Evolutionary conservation across 2,113 vertebrate species (phyloP).

Genomic region (Cnemophilus loriae): DNA sequence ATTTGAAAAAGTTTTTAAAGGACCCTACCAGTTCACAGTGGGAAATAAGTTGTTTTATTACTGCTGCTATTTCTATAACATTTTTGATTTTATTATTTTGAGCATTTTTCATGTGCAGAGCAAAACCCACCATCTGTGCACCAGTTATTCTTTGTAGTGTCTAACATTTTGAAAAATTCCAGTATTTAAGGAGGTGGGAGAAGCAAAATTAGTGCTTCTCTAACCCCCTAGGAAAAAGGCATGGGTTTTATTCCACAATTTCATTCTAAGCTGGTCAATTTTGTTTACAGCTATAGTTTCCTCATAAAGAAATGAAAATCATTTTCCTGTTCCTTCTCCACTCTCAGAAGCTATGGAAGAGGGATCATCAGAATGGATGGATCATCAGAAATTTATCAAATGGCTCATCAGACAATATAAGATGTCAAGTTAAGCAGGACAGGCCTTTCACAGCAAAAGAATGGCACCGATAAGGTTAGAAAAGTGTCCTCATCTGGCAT

Average conservation of each 20-base stretch:
- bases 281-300: not conserved
- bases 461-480: not conserved
- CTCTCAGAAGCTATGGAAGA: not conserved
- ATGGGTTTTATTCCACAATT: not conserved
- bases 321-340: not conserved
- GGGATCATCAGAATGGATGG: too few species aligned
- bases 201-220: not conserved
- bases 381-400: not conserved
- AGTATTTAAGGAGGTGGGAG: not conserved
- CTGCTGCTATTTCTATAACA: not conserved
- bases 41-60: not conserved
- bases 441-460: not conserved
- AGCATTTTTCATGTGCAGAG: rapidly evolving
- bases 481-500: not conserved
- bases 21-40: not conserved
- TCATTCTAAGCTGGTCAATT: not conserved
- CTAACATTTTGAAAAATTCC: not conserved
- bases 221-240: not conserved
- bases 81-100: not conserved
- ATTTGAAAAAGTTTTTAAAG: not conserved
- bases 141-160: not conserved
- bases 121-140: not conserved
- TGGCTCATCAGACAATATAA: not conserved
- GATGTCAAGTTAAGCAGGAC: not conserved
- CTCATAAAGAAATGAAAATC: not conserved